Evolutionary conservation across 2,113 vertebrate species (phyloP).

Genomic region (Seriola quinqueradiata): DNA sequence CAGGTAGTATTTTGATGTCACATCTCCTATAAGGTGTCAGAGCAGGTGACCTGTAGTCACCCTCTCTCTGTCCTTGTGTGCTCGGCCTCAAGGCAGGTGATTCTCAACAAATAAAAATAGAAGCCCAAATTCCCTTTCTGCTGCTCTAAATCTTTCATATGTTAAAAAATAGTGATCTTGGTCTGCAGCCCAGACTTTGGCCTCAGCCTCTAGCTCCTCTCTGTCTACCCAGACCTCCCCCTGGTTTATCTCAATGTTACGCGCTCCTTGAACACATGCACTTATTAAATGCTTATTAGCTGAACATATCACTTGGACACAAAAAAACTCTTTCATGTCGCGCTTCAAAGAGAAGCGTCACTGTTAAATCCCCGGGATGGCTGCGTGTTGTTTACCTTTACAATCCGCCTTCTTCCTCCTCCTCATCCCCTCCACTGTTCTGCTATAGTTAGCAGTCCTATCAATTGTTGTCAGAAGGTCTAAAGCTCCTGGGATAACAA

Average conservation of each 20-base stretch:
- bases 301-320: slow-evolving; percentile 35
- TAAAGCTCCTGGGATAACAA: slow-evolving; percentile 58
- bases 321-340: slow-evolving; percentile 53
- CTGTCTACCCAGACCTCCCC: slow-evolving; percentile 13
- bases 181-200: slow-evolving; percentile 13
- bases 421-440: slow-evolving; percentile 51
- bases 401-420: background rate
- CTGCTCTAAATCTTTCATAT: slow-evolving; percentile 51
- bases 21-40: slow-evolving; percentile 5
- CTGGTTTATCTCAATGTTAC: slow-evolving; percentile 40
- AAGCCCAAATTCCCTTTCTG: slow-evolving; percentile 22
- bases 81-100: slow-evolving; percentile 1
- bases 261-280: slow-evolving; percentile 47
- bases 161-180: slow-evolving; percentile 27
- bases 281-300: slow-evolving; percentile 61
- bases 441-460: slow-evolving; percentile 79
- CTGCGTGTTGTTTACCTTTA: slow-evolving; percentile 63
- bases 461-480: slow-evolving; percentile 73
- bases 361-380: slow-evolving; percentile 52
- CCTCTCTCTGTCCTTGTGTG: slow-evolving; percentile 9
- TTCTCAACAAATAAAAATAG: slow-evolving; percentile 31
- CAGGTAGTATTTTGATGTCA: background rate
- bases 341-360: slow-evolving; percentile 49
- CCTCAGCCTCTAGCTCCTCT: slow-evolving; percentile 21
- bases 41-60: slow-evolving; percentile 11